Evolutionary conservation across 2,797 vertebrate species (phyloP).

Genomic region (Zenarchopterus dispar): DNA sequence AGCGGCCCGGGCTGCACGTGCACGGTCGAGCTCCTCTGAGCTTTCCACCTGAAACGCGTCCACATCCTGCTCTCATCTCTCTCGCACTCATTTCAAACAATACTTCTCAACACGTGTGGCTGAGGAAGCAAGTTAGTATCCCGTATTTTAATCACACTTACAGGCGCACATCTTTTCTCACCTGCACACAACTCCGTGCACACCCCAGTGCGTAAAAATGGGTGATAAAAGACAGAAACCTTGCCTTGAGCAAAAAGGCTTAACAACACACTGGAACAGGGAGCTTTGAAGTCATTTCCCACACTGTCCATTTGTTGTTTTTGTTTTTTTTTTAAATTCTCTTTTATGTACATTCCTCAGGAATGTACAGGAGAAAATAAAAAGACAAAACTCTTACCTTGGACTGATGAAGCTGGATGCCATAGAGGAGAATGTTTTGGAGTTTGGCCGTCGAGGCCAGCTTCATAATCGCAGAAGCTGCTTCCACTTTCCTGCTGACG

Average conservation of each 20-base stretch:
- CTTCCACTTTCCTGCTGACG: constrained; percentile 62
- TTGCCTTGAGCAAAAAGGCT: constrained; percentile 40
- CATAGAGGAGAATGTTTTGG: constrained; percentile 88
- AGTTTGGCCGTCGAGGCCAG: constrained; percentile 82
- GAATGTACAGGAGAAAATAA: constrained; percentile 41
- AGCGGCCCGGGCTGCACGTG: constrained; percentile 2
- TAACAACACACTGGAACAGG: constrained; percentile 43
- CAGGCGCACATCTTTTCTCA: constrained; percentile 8
- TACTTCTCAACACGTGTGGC: not conserved
- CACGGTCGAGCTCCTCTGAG: not conserved
- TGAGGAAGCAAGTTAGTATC: constrained; percentile 31
- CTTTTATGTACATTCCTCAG: constrained; percentile 40
- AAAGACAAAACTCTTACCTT: constrained; percentile 81
- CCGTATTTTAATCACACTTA: constrained; percentile 12
- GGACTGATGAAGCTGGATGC: constrained; percentile 82
- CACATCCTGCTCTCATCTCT: constrained; percentile 35
- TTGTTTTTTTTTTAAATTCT: constrained; percentile 55
- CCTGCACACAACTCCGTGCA: not conserved
- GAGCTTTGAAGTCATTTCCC: constrained; percentile 37
- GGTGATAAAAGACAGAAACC: constrained; percentile 48
- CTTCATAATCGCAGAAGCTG: constrained; percentile 71
- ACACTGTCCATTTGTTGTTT: too few species aligned
- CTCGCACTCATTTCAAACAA: constrained; percentile 29
- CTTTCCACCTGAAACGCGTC: constrained; percentile 32
- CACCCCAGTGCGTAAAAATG: constrained; percentile 10